These are phyloP conservation scores for Erithacus rubecula DNA, from an alignment of 2,797 vertebrate species.

Conservation along the genomic window DNA sequence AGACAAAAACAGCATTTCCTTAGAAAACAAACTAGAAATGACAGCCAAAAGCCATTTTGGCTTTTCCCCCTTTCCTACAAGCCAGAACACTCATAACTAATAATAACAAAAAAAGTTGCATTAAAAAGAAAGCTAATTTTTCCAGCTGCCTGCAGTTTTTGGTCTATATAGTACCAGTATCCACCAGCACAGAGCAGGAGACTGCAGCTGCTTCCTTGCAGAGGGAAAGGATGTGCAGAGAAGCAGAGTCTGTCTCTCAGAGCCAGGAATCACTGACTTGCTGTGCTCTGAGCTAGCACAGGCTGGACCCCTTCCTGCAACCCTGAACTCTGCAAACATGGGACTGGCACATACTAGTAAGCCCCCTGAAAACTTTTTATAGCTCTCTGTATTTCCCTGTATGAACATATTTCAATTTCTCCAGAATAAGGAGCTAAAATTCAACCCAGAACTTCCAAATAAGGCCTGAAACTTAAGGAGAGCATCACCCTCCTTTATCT, in stretches of 20 bases:
- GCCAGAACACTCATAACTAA: neutral
- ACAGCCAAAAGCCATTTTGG: neutral
- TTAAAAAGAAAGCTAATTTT: neutral
- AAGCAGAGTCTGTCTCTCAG: neutral
- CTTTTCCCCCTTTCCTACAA: neutral
- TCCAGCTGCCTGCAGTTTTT: neutral
- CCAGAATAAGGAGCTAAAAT: neutral
- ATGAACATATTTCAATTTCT: neutral
- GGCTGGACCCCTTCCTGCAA: neutral
- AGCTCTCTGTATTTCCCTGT: neutral
- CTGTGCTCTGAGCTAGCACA: accelerated
- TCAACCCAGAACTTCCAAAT: neutral
- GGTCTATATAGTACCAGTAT: neutral
- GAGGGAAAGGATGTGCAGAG: neutral
- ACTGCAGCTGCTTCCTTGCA: neutral
- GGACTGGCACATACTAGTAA: neutral
- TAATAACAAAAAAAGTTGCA: neutral
- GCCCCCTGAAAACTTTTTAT: neutral
- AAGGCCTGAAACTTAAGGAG: accelerated
- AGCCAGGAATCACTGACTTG: neutral
- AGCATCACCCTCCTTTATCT: neutral
- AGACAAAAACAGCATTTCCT: neutral
- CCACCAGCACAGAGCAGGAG: neutral
- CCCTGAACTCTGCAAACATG: accelerated
- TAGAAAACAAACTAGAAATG: neutral